Percentiles rank a stretch among this genome's conserved stretches.
phyloP scores from a whole-genome alignment of 2,113 vertebrate genomes.

The Lepidothrix coronata region DNA sequence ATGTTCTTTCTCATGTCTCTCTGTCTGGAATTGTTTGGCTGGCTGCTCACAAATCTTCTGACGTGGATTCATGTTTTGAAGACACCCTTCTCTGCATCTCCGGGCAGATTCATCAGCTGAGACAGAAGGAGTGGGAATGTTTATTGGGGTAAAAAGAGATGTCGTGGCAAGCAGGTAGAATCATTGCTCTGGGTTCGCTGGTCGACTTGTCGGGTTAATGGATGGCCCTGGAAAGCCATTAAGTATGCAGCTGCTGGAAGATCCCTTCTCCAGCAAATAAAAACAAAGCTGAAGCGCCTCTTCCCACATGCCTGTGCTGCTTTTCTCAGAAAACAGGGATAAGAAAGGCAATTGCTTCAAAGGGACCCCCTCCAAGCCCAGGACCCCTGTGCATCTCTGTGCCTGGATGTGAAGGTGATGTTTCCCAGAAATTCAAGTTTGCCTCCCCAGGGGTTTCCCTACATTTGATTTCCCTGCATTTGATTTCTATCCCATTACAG shows the following conservation, averaged over 20 bases:
- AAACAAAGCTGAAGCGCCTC: neutral
- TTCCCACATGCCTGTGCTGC: neutral
- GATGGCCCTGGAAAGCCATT: neutral
- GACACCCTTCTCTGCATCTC: neutral
- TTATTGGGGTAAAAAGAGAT: constrained; percentile 1
- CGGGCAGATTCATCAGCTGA: constrained; percentile 24
- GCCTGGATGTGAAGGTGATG: neutral
- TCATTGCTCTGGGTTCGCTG: neutral
- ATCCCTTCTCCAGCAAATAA: neutral
- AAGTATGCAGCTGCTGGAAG: neutral
- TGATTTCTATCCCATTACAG: neutral
- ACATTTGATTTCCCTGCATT: neutral
- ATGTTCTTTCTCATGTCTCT: neutral
- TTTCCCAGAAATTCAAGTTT: neutral
- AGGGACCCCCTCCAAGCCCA: neutral
- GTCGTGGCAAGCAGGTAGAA: neutral
- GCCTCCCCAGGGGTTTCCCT: neutral
- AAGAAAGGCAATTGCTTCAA: neutral
- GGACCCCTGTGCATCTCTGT: neutral
- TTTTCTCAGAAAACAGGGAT: neutral
- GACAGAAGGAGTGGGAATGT: neutral
- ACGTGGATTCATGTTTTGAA: neutral
- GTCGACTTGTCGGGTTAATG: neutral
- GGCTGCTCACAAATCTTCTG: constrained; percentile 5
- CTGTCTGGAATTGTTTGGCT: neutral